Evolutionary conservation across 2,888 invertebrate species (phyloP).

Genomic region (Harmothoe impar): DNA sequence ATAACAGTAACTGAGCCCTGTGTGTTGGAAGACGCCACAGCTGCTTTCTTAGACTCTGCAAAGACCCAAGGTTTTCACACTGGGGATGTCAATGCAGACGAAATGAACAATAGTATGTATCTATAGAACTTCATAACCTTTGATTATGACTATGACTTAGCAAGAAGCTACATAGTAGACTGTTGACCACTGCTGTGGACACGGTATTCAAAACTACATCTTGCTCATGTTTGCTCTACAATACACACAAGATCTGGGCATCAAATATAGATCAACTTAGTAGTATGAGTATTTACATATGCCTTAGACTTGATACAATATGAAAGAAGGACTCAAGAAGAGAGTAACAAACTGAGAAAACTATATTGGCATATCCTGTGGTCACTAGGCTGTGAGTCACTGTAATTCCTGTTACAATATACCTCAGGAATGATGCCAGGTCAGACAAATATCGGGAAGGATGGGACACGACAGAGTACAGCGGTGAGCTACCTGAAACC

Average conservation of each 20-base stretch:
- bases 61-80: background rate
- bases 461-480: slow-evolving; percentile 80
- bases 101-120: background rate
- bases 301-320: too few species aligned
- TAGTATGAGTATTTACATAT: too few species aligned
- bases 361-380: too few species aligned
- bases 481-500: slow-evolving; percentile 79
- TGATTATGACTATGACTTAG: too few species aligned
- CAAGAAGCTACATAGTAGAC: too few species aligned
- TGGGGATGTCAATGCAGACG: background rate
- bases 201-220: background rate
- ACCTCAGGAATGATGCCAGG: slow-evolving; percentile 2
- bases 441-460: slow-evolving; percentile 58
- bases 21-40: background rate
- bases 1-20: background rate
- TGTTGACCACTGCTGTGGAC: background rate
- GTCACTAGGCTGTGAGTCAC: too few species aligned
- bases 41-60: background rate
- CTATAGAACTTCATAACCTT: background rate
- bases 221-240: background rate
- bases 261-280: too few species aligned
- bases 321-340: too few species aligned
- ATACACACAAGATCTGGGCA: too few species aligned
- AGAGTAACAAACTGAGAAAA: too few species aligned
- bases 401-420: too few species aligned